Percentiles rank a stretch among this genome's conserved stretches.
These are phyloP conservation scores for Luffia ferchaultella DNA, from an alignment of 2,888 invertebrate genomes.

Conservation along the genomic window DNA sequence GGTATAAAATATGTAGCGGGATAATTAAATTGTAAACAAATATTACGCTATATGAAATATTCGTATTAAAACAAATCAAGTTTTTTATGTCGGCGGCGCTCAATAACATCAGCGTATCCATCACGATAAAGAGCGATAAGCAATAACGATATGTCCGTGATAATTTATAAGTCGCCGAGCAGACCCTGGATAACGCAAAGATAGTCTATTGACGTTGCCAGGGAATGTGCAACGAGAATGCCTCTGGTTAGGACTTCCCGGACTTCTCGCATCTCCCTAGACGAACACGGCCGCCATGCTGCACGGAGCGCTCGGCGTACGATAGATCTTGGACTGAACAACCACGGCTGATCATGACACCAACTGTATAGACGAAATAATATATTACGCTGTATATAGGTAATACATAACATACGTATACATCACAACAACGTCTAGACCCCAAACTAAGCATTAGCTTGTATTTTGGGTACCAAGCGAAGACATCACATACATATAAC, in stretches of 20 bases:
- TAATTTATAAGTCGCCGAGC: slow-evolving; percentile 31
- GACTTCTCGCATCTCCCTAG: slow-evolving; percentile 42
- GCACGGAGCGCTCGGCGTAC: slow-evolving; percentile 25
- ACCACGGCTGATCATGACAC: slow-evolving; percentile 39
- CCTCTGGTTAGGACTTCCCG: slow-evolving; percentile 50
- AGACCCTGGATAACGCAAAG: slow-evolving; percentile 56
- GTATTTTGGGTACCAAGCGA: too few species aligned
- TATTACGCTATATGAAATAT: too few species aligned
- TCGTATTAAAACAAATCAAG: too few species aligned
- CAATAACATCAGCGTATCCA: too few species aligned
- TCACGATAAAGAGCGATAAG: neutral
- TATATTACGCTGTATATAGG: too few species aligned
- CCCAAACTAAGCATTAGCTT: too few species aligned
- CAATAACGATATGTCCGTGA: neutral
- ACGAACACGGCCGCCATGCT: slow-evolving; percentile 23
- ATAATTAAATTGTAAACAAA: too few species aligned
- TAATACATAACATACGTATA: too few species aligned
- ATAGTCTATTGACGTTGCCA: slow-evolving; percentile 57
- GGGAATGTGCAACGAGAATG: slow-evolving; percentile 47
- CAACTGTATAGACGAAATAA: slow-evolving; percentile 26
- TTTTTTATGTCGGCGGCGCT: too few species aligned
- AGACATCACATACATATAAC: too few species aligned
- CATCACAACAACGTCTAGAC: too few species aligned
- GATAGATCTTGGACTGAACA: slow-evolving; percentile 38
- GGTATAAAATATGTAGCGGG: too few species aligned